Evolutionary conservation across 2,797 vertebrate species (phyloP).

Genomic region (Enteromius paludinosus): DNA sequence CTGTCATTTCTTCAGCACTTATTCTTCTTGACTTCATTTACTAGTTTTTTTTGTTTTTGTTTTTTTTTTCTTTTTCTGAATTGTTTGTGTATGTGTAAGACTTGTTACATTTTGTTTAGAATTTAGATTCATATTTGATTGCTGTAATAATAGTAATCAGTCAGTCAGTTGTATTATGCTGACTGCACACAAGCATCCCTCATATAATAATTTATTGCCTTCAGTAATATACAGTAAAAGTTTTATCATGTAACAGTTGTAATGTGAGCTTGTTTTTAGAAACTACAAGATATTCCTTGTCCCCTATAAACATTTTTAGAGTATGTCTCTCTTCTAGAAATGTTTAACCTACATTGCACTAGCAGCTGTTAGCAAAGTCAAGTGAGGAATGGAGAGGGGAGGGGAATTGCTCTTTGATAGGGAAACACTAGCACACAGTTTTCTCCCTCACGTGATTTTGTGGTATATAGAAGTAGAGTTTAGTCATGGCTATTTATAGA

Average conservation of each 20-base stretch:
- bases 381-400: constrained; percentile 33
- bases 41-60: neutral
- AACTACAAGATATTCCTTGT: constrained; percentile 7
- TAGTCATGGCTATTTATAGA: constrained; percentile 35
- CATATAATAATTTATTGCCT: neutral
- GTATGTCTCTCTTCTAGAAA: constrained; percentile 25
- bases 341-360: constrained; percentile 59
- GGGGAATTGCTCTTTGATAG: constrained; percentile 1
- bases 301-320: constrained; percentile 21
- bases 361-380: constrained; percentile 67
- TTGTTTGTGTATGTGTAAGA: neutral
- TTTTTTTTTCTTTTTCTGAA: neutral
- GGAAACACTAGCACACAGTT: constrained; percentile 35
- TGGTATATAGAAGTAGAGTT: constrained; percentile 34
- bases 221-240: neutral
- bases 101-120: neutral
- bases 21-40: neutral
- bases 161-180: neutral
- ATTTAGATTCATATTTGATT: neutral
- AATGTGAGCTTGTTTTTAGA: neutral
- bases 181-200: neutral
- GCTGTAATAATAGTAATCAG: neutral
- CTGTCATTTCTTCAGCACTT: neutral
- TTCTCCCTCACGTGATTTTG: constrained; percentile 18
- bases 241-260: neutral